Evolutionary conservation across 1,140 invertebrate genomes (phyloP), one percentile per base, ranked within the genome.

Genomic region (Temnothorax longispinosus): DNA sequence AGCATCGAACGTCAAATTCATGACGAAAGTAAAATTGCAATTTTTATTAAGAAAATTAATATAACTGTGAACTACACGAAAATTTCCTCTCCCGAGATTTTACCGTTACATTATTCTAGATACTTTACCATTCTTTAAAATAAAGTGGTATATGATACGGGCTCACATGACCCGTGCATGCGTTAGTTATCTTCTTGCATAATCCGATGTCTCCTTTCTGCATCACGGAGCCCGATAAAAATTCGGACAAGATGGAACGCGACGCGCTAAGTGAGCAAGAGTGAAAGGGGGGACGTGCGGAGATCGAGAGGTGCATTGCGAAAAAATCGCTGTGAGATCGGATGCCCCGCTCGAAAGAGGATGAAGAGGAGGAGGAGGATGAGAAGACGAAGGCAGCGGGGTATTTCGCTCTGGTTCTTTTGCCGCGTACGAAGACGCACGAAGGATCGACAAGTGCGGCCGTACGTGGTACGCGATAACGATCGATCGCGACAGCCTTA

Each of bases 381-480:
- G 38, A 13, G 38, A 38, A n/a, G 60, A 56, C n/a, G 60, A 54
- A 38, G 38, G 47, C 15, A 38, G 3, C 18, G 47, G 35, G 15
- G 64, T 11, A 54, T 13, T 41, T 69, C 21, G 54, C 54, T 84
- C 69, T 35, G 67, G 41, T 74, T 84, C 18, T 38, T 81, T 60
- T 44, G 85, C 88, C 88, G 64, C 72, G 56, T 84, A 84, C 58
- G 82, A 62, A 87, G 71, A 78, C 81, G 21, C 21, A 71, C 65
- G 21, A 15, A 7, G 75, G 76, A 65, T 87, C 85, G 84, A 82
- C 78, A 76, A 85, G 82, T 77, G 86, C 60, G 85, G 44, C 80
- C 89, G 72, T 84, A 90, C 60, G 56, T 50, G 44, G 18, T 85
- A 87, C 27, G 38, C 54, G 81, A 86, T 89, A 88, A 76, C 58